phyloP scores from a whole-genome alignment of 1,140 invertebrate species.

The Schlechtendalia chinensis region DNA sequence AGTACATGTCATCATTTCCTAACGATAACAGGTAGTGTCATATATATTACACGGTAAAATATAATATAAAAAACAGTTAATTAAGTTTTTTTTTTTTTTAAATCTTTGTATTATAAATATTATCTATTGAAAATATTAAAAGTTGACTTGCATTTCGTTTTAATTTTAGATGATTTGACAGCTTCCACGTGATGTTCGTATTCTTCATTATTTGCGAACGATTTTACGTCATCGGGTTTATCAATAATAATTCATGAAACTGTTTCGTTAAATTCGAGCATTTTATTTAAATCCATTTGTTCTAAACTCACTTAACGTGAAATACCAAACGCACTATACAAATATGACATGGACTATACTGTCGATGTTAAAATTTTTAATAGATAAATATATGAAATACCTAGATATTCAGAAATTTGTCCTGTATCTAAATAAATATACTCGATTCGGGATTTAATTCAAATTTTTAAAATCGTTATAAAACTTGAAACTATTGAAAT shows the following conservation, averaged over 20 bases:
- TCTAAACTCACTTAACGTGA: not conserved
- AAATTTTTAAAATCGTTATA: too few relatives aligned
- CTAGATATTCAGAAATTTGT: too few relatives aligned
- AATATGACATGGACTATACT: not conserved
- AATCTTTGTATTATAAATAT: too few relatives aligned
- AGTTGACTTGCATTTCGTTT: constrained; percentile 16
- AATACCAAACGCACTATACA: too few relatives aligned
- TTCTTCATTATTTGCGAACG: constrained; percentile 5
- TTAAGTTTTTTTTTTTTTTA: too few relatives aligned
- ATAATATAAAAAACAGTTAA: too few relatives aligned
- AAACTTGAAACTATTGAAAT: not conserved
- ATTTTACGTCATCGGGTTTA: not conserved
- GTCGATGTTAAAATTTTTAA: not conserved
- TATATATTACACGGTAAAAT: too few relatives aligned
- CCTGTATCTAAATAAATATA: too few relatives aligned
- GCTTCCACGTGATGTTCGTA: not conserved
- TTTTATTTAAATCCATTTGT: constrained; percentile 9
- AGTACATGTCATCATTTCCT: too few relatives aligned
- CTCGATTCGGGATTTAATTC: too few relatives aligned
- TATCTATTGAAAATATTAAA: too few relatives aligned
- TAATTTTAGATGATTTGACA: not conserved
- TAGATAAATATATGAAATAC: not conserved
- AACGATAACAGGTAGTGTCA: too few relatives aligned
- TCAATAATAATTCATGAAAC: not conserved
- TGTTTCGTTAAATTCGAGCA: not conserved